Evolutionary conservation across 2,113 vertebrate genomes (phyloP).

Genomic region (Thermophis baileyi): DNA sequence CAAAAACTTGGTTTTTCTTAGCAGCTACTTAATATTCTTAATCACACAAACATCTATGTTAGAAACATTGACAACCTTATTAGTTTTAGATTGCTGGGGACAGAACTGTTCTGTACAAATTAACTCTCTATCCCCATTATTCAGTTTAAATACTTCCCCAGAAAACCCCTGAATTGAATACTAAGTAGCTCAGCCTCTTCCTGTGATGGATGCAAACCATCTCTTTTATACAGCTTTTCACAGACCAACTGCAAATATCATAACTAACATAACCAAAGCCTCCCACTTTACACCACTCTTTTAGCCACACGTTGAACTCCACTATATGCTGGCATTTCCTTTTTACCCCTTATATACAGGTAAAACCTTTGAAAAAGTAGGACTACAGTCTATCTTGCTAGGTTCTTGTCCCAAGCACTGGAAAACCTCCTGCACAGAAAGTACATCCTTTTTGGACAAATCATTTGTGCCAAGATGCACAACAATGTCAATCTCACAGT

Average conservation of each 20-base stretch:
- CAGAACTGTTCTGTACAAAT: too few species aligned
- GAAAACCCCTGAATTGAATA: too few species aligned
- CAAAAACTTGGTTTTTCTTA: background rate
- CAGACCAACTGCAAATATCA: background rate
- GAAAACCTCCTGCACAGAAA: background rate
- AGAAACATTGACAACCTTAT: background rate
- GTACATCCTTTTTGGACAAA: background rate
- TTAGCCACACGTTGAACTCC: background rate
- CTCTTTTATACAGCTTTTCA: background rate
- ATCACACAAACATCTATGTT: background rate
- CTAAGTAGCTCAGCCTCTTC: background rate
- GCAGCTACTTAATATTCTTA: background rate
- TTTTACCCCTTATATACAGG: background rate
- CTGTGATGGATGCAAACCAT: background rate
- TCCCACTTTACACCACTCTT: background rate
- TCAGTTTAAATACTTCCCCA: too few species aligned
- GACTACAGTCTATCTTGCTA: background rate
- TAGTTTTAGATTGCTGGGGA: background rate
- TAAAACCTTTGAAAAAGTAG: background rate
- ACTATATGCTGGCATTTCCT: background rate
- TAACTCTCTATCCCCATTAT: too few species aligned
- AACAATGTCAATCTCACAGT: background rate
- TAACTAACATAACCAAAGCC: background rate
- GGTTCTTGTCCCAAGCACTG: background rate
- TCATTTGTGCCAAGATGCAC: background rate